These are phyloP conservation scores for Ctenicera cuprea DNA, from an alignment of 2,888 invertebrate species.

Conservation along the genomic window DNA sequence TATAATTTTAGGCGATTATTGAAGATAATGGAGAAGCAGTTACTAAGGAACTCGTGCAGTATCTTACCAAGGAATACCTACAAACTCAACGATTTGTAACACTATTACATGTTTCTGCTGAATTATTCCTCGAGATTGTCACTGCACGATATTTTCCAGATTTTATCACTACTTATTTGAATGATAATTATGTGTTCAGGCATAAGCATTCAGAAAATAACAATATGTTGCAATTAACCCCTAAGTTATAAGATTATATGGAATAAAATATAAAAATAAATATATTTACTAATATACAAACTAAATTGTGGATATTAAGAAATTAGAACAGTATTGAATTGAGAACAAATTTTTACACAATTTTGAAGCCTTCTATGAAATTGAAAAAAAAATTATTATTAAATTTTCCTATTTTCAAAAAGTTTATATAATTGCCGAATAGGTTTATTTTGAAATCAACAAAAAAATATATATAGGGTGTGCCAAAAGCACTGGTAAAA, in stretches of 20 bases:
- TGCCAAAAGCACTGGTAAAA: too few species aligned
- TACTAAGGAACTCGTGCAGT: slow-evolving; percentile 74
- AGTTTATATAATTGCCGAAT: too few species aligned
- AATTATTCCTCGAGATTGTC: slow-evolving; percentile 79
- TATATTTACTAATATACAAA: background rate
- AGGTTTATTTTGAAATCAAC: too few species aligned
- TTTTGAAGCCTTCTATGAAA: too few species aligned
- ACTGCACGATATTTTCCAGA: slow-evolving; percentile 77
- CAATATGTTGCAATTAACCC: background rate
- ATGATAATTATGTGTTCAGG: slow-evolving; percentile 78
- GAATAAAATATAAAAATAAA: background rate
- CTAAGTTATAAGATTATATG: slow-evolving; percentile 5
- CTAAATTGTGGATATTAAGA: background rate
- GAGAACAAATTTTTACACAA: too few species aligned
- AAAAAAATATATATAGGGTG: too few species aligned
- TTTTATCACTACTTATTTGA: slow-evolving; percentile 80
- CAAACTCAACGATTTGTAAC: slow-evolving; percentile 52
- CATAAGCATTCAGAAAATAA: slow-evolving; percentile 53
- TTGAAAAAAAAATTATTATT: too few species aligned
- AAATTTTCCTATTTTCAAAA: too few species aligned
- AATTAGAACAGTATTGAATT: too few species aligned
- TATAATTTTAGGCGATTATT: slow-evolving; percentile 71
- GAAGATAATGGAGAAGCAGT: slow-evolving; percentile 75
- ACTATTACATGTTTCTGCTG: slow-evolving; percentile 57
- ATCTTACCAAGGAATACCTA: slow-evolving; percentile 72